phyloP scores from a whole-genome alignment of 1,140 invertebrate genomes.

The Caenorhabditis latens region DNA sequence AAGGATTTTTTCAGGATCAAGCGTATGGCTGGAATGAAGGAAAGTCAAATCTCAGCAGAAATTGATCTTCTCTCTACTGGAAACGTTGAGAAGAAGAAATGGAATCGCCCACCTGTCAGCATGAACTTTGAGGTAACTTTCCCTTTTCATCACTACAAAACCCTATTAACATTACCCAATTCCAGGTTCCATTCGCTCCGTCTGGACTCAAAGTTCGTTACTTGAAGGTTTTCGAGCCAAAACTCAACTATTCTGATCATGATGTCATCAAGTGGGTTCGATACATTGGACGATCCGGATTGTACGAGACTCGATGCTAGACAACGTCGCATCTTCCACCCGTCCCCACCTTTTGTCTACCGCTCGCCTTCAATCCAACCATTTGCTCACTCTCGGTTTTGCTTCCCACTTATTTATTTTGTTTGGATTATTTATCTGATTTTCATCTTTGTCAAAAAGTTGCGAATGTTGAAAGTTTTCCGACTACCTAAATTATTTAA shows the following conservation, averaged over 20 bases:
- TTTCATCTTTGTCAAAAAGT: background rate
- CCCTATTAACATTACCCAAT: background rate
- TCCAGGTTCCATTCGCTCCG: conserved; percentile 88
- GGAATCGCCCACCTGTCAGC: conserved; percentile 99
- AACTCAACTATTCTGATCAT: conserved; percentile 99
- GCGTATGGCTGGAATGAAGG: conserved; percentile 99
- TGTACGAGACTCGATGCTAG: conserved; percentile 98
- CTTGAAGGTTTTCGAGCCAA: conserved; percentile 98
- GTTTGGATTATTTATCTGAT: background rate
- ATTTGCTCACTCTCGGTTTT: conserved; percentile 48
- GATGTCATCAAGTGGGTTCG: conserved; percentile 99
- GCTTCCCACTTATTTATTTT: background rate
- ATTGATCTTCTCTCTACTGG: conserved; percentile 99
- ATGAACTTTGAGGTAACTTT: conserved; percentile 98
- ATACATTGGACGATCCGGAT: conserved; percentile 97
- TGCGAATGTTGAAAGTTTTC: background rate
- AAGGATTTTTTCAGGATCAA: conserved; percentile 85
- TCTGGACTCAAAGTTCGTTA: conserved; percentile 99
- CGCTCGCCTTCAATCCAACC: background rate
- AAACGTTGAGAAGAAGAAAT: conserved; percentile 93
- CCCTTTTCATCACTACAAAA: background rate
- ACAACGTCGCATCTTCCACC: conserved; percentile 35
- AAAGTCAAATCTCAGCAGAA: conserved; percentile 98
- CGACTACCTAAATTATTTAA: background rate
- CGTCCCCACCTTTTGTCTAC: background rate